These are phyloP conservation scores for Globodera ellingtonae DNA, from an alignment of 1,140 invertebrate species.

Conservation along the genomic window DNA sequence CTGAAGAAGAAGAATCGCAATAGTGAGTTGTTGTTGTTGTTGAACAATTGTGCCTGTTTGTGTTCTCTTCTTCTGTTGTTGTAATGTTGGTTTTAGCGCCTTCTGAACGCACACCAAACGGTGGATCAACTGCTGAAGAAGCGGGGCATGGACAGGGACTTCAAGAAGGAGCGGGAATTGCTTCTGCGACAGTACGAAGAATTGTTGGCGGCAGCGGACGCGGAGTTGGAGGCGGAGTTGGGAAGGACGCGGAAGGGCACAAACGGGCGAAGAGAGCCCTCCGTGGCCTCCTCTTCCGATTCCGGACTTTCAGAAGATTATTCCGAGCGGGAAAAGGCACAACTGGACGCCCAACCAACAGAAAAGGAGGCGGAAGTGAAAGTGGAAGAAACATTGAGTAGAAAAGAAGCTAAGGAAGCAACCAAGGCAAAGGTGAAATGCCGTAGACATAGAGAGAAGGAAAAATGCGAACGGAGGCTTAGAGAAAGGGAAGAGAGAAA, in stretches of 20 bases:
- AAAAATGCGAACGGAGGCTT: neutral
- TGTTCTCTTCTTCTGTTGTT: neutral
- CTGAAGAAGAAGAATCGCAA: constrained; percentile 47
- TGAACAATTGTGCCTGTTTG: no score
- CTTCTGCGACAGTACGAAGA: constrained; percentile 44
- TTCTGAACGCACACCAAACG: constrained; percentile 42
- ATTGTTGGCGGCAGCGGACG: constrained; percentile 5
- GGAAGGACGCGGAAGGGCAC: neutral
- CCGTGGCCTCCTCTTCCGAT: constrained; percentile 21
- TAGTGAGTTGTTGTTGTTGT: constrained; percentile 29
- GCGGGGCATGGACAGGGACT: constrained; percentile 41
- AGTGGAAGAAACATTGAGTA: neutral
- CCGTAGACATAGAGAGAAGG: neutral
- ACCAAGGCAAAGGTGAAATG: neutral
- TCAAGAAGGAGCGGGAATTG: constrained; percentile 37
- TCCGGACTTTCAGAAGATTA: constrained; percentile 44
- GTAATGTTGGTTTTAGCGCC: constrained; percentile 28
- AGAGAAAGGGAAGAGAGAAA: constrained; percentile 7
- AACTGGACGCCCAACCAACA: neutral
- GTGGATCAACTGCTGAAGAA: constrained; percentile 49
- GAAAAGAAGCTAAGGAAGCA: neutral
- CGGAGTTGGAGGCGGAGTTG: constrained; percentile 2
- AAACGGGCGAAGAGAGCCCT: neutral
- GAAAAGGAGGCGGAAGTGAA: neutral
- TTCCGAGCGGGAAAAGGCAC: constrained; percentile 21